These are phyloP conservation scores for Actenoides hombroni DNA, from an alignment of 2,113 vertebrate species.

Conservation along the genomic window DNA sequence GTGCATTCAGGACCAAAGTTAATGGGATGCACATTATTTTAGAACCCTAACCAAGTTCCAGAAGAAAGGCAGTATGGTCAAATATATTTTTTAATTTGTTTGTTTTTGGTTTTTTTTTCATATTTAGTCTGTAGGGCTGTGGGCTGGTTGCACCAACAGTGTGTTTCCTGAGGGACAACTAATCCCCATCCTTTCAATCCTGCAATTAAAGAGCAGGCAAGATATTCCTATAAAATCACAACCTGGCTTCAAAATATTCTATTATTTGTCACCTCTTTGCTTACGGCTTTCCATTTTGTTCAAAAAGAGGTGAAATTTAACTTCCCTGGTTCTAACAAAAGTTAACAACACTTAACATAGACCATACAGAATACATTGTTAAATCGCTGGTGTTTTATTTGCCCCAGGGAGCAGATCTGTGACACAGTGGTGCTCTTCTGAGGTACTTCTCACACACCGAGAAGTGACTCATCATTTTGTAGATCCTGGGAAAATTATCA, in stretches of 20 bases:
- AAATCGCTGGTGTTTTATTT: not conserved
- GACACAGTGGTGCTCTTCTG: not conserved
- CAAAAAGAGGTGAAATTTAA: not conserved
- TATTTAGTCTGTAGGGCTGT: not conserved
- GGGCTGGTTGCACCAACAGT: not conserved
- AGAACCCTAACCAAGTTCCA: not conserved
- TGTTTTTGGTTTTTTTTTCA: not conserved
- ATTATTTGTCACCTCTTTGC: not conserved
- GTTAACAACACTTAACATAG: not conserved
- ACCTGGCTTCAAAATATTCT: not conserved
- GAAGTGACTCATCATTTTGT: not conserved
- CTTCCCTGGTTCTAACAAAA: not conserved
- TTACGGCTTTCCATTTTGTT: not conserved
- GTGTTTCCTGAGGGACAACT: not conserved
- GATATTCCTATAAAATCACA: not conserved
- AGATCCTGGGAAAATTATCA: not conserved
- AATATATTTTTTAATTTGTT: not conserved
- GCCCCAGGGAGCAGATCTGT: not conserved
- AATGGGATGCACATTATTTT: not conserved
- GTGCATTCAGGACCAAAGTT: not conserved
- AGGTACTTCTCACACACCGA: not conserved
- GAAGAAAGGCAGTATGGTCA: not conserved
- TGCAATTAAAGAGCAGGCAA: not conserved
- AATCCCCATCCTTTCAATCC: not conserved
- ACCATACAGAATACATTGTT: not conserved